A percentile compares a stretch with the other conserved stretches of the same genome.
phyloP scores from a whole-genome alignment of 2,113 vertebrate species.

The Lichenostomus cassidix region DNA sequence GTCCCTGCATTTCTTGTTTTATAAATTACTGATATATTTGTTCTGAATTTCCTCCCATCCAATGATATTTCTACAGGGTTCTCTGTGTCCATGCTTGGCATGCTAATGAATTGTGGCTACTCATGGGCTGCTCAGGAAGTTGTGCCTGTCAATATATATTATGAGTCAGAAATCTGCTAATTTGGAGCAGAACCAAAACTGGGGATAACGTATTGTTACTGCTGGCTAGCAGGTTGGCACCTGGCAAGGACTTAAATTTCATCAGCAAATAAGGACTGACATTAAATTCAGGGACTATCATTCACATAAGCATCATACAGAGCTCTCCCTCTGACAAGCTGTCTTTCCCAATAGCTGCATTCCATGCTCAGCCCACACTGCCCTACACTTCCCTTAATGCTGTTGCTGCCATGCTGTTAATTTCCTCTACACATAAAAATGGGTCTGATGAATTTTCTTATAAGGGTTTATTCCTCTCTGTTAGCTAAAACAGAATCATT shows the following conservation, averaged over 20 bases:
- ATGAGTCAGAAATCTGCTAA: not conserved
- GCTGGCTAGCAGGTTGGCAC: not conserved
- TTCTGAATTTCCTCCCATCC: not conserved
- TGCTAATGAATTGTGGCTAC: not conserved
- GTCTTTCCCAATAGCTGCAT: not conserved
- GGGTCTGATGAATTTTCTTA: not conserved
- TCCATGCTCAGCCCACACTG: not conserved
- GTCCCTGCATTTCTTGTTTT: not conserved
- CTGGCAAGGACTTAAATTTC: not conserved
- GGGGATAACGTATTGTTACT: not conserved
- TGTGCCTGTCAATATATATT: not conserved
- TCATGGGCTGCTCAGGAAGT: not conserved
- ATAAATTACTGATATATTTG: not conserved
- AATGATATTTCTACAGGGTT: not conserved
- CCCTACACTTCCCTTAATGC: not conserved
- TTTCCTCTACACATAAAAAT: not conserved
- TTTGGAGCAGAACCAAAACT: slow-evolving; percentile 19
- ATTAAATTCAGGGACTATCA: not conserved
- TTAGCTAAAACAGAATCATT: not conserved
- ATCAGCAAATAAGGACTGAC: not conserved
- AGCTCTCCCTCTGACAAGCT: not conserved
- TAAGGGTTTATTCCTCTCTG: not conserved
- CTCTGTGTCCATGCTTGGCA: not conserved
- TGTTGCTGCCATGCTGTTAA: not conserved
- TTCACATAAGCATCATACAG: not conserved